phyloP scores from a whole-genome alignment of 2,888 invertebrate genomes.

The Meta bourneti region DNA sequence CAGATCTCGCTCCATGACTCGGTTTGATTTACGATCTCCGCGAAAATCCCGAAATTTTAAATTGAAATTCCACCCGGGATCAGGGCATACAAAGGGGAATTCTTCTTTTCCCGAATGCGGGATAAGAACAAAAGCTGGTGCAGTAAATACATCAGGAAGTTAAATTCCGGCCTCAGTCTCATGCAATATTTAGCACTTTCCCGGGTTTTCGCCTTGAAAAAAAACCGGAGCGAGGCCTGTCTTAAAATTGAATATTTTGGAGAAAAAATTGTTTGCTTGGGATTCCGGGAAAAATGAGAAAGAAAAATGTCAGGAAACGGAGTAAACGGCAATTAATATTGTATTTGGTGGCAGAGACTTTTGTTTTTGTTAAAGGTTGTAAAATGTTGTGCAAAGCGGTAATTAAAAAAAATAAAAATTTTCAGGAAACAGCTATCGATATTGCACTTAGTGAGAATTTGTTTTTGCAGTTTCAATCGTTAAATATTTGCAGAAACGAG shows the following conservation, averaged over 20 bases:
- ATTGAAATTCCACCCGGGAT: slow-evolving; percentile 69
- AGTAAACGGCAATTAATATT: background rate
- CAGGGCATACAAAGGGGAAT: slow-evolving; percentile 55
- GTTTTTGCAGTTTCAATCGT: no score
- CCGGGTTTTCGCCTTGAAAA: slow-evolving; percentile 20
- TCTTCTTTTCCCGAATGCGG: slow-evolving; percentile 38
- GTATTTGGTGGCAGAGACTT: background rate
- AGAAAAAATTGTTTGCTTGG: slow-evolving; percentile 38
- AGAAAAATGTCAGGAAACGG: background rate
- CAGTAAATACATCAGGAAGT: slow-evolving; percentile 72
- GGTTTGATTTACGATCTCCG: slow-evolving; percentile 72
- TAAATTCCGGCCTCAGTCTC: slow-evolving; percentile 52
- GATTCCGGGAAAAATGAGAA: background rate
- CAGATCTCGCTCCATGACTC: slow-evolving; percentile 52
- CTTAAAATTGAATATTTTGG: slow-evolving; percentile 55
- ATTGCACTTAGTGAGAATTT: no score
- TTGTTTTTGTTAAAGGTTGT: no score
- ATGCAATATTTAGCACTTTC: slow-evolving; percentile 75
- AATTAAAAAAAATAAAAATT: no score
- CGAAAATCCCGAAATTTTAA: slow-evolving; percentile 73
- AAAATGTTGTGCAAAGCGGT: no score
- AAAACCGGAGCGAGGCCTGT: background rate
- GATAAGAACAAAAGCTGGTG: slow-evolving; percentile 49
- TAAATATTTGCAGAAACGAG: no score
- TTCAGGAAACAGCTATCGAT: no score